Evolutionary conservation across 2,113 vertebrate genomes (phyloP).

Genomic region (Hemiscyllium ocellatum): DNA sequence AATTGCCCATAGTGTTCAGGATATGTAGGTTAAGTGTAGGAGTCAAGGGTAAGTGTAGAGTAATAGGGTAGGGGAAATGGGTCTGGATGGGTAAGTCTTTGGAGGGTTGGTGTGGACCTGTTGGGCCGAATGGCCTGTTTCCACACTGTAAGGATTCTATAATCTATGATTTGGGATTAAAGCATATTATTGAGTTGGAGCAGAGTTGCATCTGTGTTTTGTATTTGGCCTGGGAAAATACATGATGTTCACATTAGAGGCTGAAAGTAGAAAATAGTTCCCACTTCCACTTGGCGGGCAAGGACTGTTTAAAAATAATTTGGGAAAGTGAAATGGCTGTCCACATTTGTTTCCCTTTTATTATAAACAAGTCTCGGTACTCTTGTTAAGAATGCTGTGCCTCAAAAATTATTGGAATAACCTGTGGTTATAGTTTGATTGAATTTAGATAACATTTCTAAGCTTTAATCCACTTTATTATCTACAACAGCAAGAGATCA

Average conservation of each 20-base stretch:
- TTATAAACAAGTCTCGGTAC: background rate
- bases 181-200: background rate
- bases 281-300: background rate
- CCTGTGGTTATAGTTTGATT: background rate
- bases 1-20: too few relatives aligned
- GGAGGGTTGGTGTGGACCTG: too few relatives aligned
- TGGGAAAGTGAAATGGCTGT: background rate
- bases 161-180: background rate
- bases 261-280: background rate
- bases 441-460: background rate
- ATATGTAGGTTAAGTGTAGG: too few relatives aligned
- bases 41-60: too few relatives aligned
- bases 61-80: too few relatives aligned
- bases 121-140: too few relatives aligned
- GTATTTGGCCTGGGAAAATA: background rate
- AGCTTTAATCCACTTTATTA: background rate
- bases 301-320: background rate
- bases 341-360: background rate
- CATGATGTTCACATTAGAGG: background rate
- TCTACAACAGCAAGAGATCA: background rate
- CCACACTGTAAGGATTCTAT: too few relatives aligned
- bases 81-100: too few relatives aligned
- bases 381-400: background rate
- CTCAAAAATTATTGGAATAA: background rate
- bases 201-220: background rate